Conservation (phyloP, 2,797 vertebrate species). For the Halcyon chelicuti region DNA sequence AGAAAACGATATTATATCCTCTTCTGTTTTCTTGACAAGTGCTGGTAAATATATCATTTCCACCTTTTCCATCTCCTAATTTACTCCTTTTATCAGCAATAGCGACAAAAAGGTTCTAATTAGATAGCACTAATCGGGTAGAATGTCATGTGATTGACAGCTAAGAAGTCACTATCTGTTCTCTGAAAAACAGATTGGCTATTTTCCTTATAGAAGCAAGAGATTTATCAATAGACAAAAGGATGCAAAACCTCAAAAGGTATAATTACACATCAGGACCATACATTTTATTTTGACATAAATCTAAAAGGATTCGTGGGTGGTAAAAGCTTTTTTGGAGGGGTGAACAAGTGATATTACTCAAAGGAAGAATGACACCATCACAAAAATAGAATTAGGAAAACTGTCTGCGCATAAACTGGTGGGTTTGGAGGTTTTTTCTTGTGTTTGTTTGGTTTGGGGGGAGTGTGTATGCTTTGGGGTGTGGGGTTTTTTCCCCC, state of each 20-base stretch:
- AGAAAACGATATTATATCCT: slow-evolving; percentile 26
- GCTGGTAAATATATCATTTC: slow-evolving; percentile 29
- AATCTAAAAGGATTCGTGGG: slow-evolving; percentile 49
- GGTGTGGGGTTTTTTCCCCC: neutral
- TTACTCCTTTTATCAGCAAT: slow-evolving; percentile 64
- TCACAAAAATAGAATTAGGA: slow-evolving; percentile 29
- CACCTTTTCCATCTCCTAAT: slow-evolving; percentile 52
- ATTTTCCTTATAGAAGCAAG: slow-evolving; percentile 63
- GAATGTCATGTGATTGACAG: slow-evolving; percentile 71
- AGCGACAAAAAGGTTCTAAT: slow-evolving; percentile 77
- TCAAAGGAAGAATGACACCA: slow-evolving; percentile 25
- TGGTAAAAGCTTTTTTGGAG: neutral
- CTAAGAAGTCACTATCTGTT: slow-evolving; percentile 67
- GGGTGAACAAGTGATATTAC: neutral
- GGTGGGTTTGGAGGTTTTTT: neutral
- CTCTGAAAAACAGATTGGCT: slow-evolving; percentile 66
- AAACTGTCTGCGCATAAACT: neutral
- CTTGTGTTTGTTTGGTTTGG: neutral
- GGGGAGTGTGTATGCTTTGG: neutral
- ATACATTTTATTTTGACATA: slow-evolving; percentile 58
- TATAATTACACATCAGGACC: slow-evolving; percentile 66
- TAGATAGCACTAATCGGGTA: slow-evolving; percentile 78
- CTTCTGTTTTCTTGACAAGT: slow-evolving; percentile 19
- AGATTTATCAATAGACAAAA: slow-evolving; percentile 76
- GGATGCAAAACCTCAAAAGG: slow-evolving; percentile 55